Evolutionary conservation across 2,113 vertebrate genomes (phyloP).

Genomic region (Oncorhynchus mykiss): DNA sequence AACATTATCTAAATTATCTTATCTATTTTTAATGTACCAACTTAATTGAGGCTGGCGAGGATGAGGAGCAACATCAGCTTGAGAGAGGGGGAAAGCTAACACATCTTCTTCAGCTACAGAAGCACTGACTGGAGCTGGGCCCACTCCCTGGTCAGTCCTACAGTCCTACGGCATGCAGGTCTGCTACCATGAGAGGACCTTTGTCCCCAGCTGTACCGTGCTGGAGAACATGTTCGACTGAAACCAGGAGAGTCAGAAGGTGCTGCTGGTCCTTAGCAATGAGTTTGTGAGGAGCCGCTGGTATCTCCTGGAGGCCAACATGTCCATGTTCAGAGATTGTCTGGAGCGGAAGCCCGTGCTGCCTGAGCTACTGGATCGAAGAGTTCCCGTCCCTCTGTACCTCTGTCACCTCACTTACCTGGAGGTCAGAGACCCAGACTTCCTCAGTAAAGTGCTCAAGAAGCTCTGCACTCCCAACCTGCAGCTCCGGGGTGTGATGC

Average conservation of each 20-base stretch:
- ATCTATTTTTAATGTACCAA: too few species aligned
- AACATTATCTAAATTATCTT: too few species aligned
- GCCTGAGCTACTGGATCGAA: constrained; percentile 59
- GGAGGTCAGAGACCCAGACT: constrained; percentile 47
- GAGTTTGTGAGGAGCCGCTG: constrained; percentile 51
- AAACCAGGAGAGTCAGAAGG: constrained; percentile 70
- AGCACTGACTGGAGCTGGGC: constrained; percentile 52
- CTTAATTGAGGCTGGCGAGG: too few species aligned
- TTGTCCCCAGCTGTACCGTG: constrained; percentile 55
- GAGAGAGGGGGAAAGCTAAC: constrained; percentile 41
- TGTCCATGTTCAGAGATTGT: constrained; percentile 53
- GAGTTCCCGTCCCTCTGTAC: constrained; percentile 55
- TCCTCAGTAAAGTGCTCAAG: constrained; percentile 11
- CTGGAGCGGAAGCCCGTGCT: constrained; percentile 60
- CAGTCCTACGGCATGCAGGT: constrained; percentile 5
- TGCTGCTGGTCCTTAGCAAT: constrained; percentile 64
- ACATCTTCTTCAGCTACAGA: constrained; percentile 70
- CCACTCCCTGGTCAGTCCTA: constrained; percentile 35
- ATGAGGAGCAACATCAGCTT: too few species aligned
- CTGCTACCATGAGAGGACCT: constrained; percentile 67
- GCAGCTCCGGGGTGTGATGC: too few species aligned
- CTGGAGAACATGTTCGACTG: constrained; percentile 67
- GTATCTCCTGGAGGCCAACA: too few species aligned
- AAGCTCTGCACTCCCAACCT: too few species aligned
- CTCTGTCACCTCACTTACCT: constrained; percentile 70